Evolutionary conservation across 2,888 invertebrate genomes (phyloP).

Genomic region (Caenorhabditis becei): DNA sequence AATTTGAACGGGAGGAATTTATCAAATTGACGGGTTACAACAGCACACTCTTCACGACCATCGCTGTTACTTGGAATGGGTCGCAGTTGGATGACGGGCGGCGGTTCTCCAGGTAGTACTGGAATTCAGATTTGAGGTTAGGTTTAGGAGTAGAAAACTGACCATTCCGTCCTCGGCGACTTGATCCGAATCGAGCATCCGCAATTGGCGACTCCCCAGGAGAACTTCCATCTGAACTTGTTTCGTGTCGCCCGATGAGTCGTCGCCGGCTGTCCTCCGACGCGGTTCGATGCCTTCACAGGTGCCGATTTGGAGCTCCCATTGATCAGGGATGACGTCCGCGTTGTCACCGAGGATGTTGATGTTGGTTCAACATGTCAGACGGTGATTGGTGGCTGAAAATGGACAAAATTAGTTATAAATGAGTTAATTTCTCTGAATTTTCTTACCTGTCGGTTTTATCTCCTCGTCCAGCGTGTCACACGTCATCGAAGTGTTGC

Average conservation of each 20-base stretch:
- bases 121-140: no score
- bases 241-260: constrained; percentile 94
- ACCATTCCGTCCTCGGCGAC: constrained; percentile 13
- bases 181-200: constrained; percentile 77
- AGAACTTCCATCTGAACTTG: constrained; percentile 97
- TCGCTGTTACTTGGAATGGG: constrained; percentile 72
- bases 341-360: constrained; percentile 93
- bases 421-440: constrained; percentile 3
- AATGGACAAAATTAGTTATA: no score
- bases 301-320: constrained; percentile 83
- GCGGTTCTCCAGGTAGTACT: constrained; percentile 78
- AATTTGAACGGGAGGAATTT: no score
- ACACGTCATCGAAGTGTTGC: constrained; percentile 75
- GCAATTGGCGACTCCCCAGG: constrained; percentile 82
- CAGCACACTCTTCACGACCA: constrained; percentile 65
- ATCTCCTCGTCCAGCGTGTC: constrained; percentile 89
- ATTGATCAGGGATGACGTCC: constrained; percentile 72
- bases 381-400: constrained; percentile 82
- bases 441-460: constrained; percentile 87
- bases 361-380: constrained; percentile 86
- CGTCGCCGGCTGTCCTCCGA: constrained; percentile 96
- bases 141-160: no score
- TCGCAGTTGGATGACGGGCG: constrained; percentile 79
- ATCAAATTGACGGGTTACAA: constrained; percentile 12
- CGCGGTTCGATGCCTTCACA: constrained; percentile 86